Conservation (phyloP, 2,797 vertebrate species). For the Phoeniculus purpureus region DNA sequence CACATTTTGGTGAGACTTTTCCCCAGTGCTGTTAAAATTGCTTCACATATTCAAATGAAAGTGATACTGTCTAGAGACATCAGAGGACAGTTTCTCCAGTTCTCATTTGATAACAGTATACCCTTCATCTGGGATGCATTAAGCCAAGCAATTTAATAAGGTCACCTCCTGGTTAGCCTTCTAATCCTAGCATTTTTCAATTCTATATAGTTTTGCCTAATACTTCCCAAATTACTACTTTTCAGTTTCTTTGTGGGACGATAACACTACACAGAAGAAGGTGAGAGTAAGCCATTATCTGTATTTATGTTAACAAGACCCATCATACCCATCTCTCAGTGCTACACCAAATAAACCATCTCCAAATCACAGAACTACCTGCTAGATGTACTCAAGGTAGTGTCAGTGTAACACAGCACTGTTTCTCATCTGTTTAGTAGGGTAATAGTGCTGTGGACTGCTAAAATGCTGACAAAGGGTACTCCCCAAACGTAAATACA, state of each 20-base stretch:
- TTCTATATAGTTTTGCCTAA: conserved; percentile 13
- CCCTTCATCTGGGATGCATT: background rate
- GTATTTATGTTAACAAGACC: background rate
- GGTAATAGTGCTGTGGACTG: background rate
- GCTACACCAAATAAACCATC: background rate
- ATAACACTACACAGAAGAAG: background rate
- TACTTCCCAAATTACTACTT: background rate
- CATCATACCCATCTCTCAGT: background rate
- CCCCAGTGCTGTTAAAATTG: background rate
- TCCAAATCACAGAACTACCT: background rate
- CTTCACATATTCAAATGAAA: background rate
- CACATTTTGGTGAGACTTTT: background rate
- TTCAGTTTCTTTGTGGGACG: background rate
- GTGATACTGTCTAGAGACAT: background rate
- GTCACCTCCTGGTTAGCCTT: background rate
- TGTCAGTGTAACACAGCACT: background rate
- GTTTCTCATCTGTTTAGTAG: background rate
- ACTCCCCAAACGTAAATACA: background rate
- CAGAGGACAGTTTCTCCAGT: background rate
- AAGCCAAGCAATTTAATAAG: background rate
- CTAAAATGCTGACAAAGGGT: background rate
- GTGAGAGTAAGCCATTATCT: background rate
- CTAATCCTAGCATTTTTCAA: background rate
- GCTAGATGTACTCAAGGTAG: background rate
- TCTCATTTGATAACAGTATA: background rate